A percentile compares a stretch with the other conserved stretches of the same genome.
Conservation (phyloP, 2,797 vertebrate species). For the Xyrichtys novacula region DNA sequence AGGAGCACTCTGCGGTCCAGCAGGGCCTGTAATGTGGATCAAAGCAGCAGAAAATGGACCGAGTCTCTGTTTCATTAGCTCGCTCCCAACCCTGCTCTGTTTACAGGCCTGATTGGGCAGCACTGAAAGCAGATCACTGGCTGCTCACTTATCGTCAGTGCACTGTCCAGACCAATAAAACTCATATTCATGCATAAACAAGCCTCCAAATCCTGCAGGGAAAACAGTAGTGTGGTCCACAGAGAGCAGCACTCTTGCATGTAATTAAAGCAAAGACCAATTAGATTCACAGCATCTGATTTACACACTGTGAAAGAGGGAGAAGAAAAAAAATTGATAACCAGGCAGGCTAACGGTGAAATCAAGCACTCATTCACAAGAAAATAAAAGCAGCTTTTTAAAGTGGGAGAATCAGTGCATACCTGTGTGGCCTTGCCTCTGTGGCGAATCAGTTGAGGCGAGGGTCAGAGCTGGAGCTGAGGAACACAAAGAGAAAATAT, state of each 20-base stretch:
- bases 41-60: constrained; percentile 52
- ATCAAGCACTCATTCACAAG: constrained; percentile 13
- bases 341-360: constrained; percentile 9
- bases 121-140: constrained; percentile 54
- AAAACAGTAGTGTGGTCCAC: constrained; percentile 25
- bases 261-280: constrained; percentile 55
- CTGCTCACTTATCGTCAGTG: constrained; percentile 60
- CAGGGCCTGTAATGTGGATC: constrained; percentile 52
- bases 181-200: constrained; percentile 62
- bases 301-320: constrained; percentile 29
- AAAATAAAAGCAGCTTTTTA: constrained; percentile 14
- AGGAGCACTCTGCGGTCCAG: constrained; percentile 33
- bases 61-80: constrained; percentile 59
- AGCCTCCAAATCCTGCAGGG: constrained; percentile 46
- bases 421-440: constrained; percentile 57
- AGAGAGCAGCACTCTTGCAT: constrained; percentile 40
- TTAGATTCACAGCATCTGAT: constrained; percentile 60
- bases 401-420: constrained; percentile 33
- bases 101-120: constrained; percentile 52
- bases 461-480: constrained; percentile 49
- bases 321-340: constrained; percentile 26
- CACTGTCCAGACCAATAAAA: constrained; percentile 66
- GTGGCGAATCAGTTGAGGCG: constrained; percentile 33
- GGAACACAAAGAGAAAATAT: constrained; percentile 64
- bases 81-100: constrained; percentile 29